Conservation (phyloP, 2,888 invertebrate genomes). For the Mesodorylaimus sp. region DNA sequence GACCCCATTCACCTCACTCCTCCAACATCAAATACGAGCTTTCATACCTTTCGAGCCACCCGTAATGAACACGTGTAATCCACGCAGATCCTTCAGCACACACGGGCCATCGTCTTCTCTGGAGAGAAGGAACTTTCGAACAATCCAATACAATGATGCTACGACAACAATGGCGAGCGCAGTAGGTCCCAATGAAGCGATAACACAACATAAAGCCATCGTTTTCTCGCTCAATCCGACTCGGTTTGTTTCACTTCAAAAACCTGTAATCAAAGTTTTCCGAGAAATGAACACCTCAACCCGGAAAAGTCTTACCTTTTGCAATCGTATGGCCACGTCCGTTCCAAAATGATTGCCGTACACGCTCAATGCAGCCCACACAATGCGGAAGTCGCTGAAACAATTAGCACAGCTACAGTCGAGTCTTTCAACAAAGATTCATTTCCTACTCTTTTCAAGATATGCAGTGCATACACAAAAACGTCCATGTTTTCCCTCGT, state of each 20-base stretch:
- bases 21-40: neutral
- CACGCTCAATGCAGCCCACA: conserved; percentile 3
- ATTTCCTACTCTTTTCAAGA: too few relatives aligned
- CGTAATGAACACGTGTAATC: conserved; percentile 15
- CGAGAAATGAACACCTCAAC: too few relatives aligned
- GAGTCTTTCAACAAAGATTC: neutral
- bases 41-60: conserved; percentile 12
- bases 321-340: neutral
- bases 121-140: neutral
- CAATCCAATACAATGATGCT: neutral
- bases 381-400: conserved; percentile 5
- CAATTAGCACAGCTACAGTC: neutral
- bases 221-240: too few relatives aligned
- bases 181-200: neutral
- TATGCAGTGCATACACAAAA: too few relatives aligned
- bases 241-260: too few relatives aligned
- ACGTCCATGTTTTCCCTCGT: too few relatives aligned
- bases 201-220: too few relatives aligned
- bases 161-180: too few relatives aligned
- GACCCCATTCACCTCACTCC: too few relatives aligned
- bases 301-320: neutral
- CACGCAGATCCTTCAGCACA: conserved; percentile 15
- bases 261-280: too few relatives aligned
- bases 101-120: too few relatives aligned
- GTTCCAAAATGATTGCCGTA: conserved; percentile 7